A percentile compares a stretch with the other conserved stretches of the same genome.
phyloP scores from a whole-genome alignment of 1,140 invertebrate genomes.

The Lanistes nyassanus region DNA sequence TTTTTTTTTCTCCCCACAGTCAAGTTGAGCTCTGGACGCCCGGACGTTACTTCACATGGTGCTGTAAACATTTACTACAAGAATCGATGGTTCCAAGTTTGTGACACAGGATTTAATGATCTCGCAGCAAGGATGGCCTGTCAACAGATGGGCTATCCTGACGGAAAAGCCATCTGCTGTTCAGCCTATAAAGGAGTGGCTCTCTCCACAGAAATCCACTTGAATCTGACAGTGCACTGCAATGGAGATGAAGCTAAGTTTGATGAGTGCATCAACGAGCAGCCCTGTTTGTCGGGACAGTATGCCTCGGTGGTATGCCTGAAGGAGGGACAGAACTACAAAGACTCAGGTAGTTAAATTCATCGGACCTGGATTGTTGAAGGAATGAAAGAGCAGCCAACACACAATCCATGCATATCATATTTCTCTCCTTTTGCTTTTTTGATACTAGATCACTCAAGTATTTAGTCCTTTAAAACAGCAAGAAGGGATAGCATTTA shows the following conservation, averaged over 20 bases:
- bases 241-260: conserved; percentile 36
- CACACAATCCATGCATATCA: no score
- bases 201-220: not conserved
- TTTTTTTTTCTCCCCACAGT: conserved; percentile 39
- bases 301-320: conserved; percentile 54
- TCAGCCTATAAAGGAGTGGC: conserved; percentile 43
- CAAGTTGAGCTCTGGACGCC: conserved; percentile 42
- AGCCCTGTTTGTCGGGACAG: conserved; percentile 32
- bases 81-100: conserved; percentile 43
- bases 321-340: conserved; percentile 1
- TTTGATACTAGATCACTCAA: no score
- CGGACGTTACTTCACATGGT: conserved; percentile 32
- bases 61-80: conserved; percentile 42
- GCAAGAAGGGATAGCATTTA: no score
- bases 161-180: conserved; percentile 48
- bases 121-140: conserved; percentile 45
- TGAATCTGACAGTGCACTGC: conserved; percentile 42
- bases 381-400: no score
- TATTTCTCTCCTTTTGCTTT: no score
- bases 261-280: conserved; percentile 35
- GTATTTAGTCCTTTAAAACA: no score
- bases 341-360: conserved; percentile 17
- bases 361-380: no score
- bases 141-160: conserved; percentile 41
- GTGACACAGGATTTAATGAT: conserved; percentile 50